Percentiles rank a stretch among this genome's conserved stretches.
Conservation (phyloP, 2,888 invertebrate species). For the Anthophora plumipes region DNA sequence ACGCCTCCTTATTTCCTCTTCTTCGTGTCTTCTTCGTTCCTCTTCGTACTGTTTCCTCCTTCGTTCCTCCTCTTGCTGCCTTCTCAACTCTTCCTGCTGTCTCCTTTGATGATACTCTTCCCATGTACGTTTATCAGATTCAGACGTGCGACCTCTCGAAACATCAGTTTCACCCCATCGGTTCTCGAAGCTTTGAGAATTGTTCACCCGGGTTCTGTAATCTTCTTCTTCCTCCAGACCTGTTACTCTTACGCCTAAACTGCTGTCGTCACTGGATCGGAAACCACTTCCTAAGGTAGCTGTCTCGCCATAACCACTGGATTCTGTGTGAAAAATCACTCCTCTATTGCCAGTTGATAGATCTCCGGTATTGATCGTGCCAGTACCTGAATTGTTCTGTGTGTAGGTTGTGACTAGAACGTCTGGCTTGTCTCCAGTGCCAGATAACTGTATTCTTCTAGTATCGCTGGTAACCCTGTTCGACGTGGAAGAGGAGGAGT, state of each 20-base stretch:
- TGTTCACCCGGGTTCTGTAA: slow-evolving; percentile 23
- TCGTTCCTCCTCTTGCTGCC: slow-evolving; percentile 44
- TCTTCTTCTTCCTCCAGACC: slow-evolving; percentile 26
- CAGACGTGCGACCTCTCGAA: slow-evolving; percentile 24
- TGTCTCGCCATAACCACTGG: slow-evolving; percentile 45
- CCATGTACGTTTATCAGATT: slow-evolving; percentile 50
- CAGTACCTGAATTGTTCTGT: slow-evolving; percentile 66
- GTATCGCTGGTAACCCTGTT: slow-evolving; percentile 39
- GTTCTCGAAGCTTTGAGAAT: slow-evolving; percentile 36
- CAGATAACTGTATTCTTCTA: slow-evolving; percentile 63
- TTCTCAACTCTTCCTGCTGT: slow-evolving; percentile 43
- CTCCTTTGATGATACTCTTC: slow-evolving; percentile 34
- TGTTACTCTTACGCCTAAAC: slow-evolving; percentile 36
- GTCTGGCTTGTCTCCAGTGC: slow-evolving; percentile 54
- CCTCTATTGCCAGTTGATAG: slow-evolving; percentile 41
- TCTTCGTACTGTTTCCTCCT: slow-evolving; percentile 16
- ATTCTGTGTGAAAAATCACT: slow-evolving; percentile 63
- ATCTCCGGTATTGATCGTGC: slow-evolving; percentile 31
- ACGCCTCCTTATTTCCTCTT: slow-evolving; percentile 48
- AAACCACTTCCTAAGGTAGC: slow-evolving; percentile 50
- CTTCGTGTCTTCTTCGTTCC: slow-evolving; percentile 51
- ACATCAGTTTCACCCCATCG: slow-evolving; percentile 51
- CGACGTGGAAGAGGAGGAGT: slow-evolving; percentile 53
- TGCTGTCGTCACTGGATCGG: slow-evolving; percentile 44
- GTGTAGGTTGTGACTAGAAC: slow-evolving; percentile 70